A percentile compares a stretch with the other conserved stretches of the same genome.
Evolutionary conservation across 2,888 invertebrate species (phyloP).

Genomic region (Masnerella sp.): DNA sequence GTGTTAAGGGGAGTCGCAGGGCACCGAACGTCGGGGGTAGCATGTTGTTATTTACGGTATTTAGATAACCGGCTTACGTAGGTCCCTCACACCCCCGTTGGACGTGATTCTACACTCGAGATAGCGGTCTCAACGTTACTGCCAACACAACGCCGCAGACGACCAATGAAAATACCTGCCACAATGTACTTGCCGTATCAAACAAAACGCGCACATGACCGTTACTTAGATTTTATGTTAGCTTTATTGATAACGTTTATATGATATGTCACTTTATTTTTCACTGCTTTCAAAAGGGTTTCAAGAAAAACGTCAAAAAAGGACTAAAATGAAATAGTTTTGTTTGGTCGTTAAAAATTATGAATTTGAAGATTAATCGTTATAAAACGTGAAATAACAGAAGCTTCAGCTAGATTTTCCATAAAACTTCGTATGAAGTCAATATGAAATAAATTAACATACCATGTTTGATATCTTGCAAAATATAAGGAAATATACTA

Average conservation of each 20-base stretch:
- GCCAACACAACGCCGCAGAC: conserved; percentile 61
- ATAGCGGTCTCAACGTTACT: conserved; percentile 69
- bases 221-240: conserved; percentile 64
- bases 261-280: too few species aligned
- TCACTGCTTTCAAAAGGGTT: conserved; percentile 39
- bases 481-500: too few species aligned
- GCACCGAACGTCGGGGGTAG: conserved; percentile 58
- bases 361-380: too few species aligned
- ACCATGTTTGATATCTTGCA: too few species aligned
- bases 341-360: too few species aligned
- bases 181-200: conserved; percentile 48
- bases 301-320: too few species aligned
- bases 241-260: conserved; percentile 68
- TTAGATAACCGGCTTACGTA: conserved; percentile 77
- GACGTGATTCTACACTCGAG: conserved; percentile 73
- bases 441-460: too few species aligned
- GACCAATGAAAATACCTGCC: conserved; percentile 62
- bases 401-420: too few species aligned
- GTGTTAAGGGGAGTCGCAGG: conserved; percentile 56
- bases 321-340: too few species aligned
- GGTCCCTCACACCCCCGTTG: conserved; percentile 72
- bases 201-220: conserved; percentile 18
- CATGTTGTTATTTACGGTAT: conserved; percentile 77
- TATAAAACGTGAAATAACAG: too few species aligned
- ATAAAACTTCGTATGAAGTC: too few species aligned